These are phyloP conservation scores for Ctenopoma kingsleyae DNA, from an alignment of 2,797 vertebrate genomes.

Conservation along the genomic window DNA sequence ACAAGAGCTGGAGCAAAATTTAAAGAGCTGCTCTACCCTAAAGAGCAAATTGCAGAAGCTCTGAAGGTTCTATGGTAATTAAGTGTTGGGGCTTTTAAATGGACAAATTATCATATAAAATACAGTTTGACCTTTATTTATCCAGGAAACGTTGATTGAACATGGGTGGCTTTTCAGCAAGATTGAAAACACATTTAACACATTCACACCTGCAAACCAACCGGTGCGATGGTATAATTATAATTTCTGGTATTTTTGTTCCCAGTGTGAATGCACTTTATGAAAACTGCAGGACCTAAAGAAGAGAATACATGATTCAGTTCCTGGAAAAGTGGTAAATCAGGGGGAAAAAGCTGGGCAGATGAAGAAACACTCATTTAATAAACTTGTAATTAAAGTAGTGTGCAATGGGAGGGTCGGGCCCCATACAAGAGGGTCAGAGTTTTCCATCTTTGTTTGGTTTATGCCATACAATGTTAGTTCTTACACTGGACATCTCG, in stretches of 20 bases:
- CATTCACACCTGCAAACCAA: slow-evolving; percentile 15
- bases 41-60: slow-evolving; percentile 41
- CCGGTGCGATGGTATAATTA: slow-evolving; percentile 15
- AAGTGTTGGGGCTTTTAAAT: slow-evolving; percentile 51
- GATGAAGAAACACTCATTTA: not conserved
- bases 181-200: slow-evolving; percentile 34
- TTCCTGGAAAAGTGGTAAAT: not conserved
- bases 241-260: not conserved
- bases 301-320: not conserved
- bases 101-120: slow-evolving; percentile 66
- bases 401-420: not conserved
- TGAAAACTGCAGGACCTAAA: not conserved
- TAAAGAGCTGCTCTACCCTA: slow-evolving; percentile 28
- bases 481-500: too few relatives aligned
- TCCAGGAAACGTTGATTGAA: slow-evolving; percentile 46
- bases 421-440: not conserved
- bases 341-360: not conserved
- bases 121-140: slow-evolving; percentile 58
- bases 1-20: slow-evolving; percentile 22
- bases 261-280: not conserved
- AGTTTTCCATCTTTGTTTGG: not conserved
- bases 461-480: too few relatives aligned
- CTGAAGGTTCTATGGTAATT: slow-evolving; percentile 53
- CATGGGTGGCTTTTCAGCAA: not conserved
- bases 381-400: not conserved